A percentile compares a stretch with the other conserved stretches of the same genome.
Evolutionary conservation across 2,888 invertebrate species (phyloP).

Genomic region (Chloromyia formosa): DNA sequence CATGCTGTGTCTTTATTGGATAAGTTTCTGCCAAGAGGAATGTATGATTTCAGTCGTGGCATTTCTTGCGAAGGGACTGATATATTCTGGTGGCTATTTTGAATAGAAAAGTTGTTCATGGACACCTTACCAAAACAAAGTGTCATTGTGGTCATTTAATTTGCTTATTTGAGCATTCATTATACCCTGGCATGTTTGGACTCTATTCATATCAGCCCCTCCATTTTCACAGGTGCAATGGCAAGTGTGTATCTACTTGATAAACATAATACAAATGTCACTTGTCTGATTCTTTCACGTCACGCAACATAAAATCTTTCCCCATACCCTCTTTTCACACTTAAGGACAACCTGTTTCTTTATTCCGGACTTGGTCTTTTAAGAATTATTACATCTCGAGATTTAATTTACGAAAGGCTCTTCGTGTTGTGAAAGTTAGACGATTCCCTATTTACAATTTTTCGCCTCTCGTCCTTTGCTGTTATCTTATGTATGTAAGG

Average conservation of each 20-base stretch:
- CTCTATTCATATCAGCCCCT: too few relatives aligned
- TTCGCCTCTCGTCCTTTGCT: neutral
- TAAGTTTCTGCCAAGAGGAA: neutral
- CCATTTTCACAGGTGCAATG: too few relatives aligned
- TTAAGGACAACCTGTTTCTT: neutral
- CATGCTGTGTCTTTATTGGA: neutral
- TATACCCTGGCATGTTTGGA: too few relatives aligned
- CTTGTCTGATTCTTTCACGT: neutral
- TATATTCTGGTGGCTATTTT: too few relatives aligned
- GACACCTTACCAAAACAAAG: too few relatives aligned
- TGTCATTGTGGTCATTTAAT: too few relatives aligned
- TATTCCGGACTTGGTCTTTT: neutral
- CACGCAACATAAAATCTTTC: neutral
- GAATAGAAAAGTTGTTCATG: too few relatives aligned
- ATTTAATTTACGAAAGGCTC: neutral
- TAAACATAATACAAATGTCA: neutral
- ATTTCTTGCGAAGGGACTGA: too few relatives aligned
- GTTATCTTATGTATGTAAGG: neutral
- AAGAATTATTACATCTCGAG: conserved; percentile 3
- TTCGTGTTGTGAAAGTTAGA: neutral
- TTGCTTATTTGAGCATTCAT: too few relatives aligned
- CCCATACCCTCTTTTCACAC: neutral
- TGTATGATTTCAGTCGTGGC: neutral
- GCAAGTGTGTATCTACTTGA: too few relatives aligned
- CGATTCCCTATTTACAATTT: neutral